Evolutionary conservation across 2,113 vertebrate species (phyloP).

Genomic region (Lampris incognitus): DNA sequence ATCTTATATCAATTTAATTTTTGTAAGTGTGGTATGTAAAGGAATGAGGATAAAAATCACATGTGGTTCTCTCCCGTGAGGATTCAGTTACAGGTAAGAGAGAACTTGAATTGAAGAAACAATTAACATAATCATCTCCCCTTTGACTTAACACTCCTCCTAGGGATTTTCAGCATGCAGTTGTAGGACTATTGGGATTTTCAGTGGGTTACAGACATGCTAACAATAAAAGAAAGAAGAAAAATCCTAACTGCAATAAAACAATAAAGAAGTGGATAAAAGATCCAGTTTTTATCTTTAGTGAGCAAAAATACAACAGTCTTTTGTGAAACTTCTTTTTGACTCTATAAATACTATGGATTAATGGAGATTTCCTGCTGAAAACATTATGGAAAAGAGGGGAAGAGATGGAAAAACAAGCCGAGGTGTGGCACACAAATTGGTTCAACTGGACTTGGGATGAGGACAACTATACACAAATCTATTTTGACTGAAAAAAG

Average conservation of each 20-base stretch:
- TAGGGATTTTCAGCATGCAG: slow-evolving; percentile 35
- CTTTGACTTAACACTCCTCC: slow-evolving; percentile 13
- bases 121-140: slow-evolving; percentile 11
- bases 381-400: slow-evolving; percentile 59
- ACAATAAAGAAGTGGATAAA: slow-evolving; percentile 39
- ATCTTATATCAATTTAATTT: background rate
- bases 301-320: slow-evolving; percentile 27
- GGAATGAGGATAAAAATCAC: background rate
- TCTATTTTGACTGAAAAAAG: slow-evolving; percentile 44
- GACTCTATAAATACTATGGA: slow-evolving; percentile 44
- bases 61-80: background rate
- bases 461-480: slow-evolving; percentile 66
- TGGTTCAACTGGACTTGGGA: slow-evolving; percentile 60
- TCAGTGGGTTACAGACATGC: slow-evolving; percentile 39
- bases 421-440: slow-evolving; percentile 52
- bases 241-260: slow-evolving; percentile 42
- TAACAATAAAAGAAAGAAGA: slow-evolving; percentile 27
- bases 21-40: background rate
- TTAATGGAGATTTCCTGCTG: slow-evolving; percentile 50
- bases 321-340: slow-evolving; percentile 30
- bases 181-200: slow-evolving; percentile 38
- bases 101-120: slow-evolving; percentile 4
- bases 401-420: slow-evolving; percentile 65
- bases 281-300: slow-evolving; percentile 29
- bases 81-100: background rate